A percentile compares a stretch with the other conserved stretches of the same genome.
Conservation (phyloP, 2,113 vertebrate species). For the Nothoprocta pentlandii region DNA sequence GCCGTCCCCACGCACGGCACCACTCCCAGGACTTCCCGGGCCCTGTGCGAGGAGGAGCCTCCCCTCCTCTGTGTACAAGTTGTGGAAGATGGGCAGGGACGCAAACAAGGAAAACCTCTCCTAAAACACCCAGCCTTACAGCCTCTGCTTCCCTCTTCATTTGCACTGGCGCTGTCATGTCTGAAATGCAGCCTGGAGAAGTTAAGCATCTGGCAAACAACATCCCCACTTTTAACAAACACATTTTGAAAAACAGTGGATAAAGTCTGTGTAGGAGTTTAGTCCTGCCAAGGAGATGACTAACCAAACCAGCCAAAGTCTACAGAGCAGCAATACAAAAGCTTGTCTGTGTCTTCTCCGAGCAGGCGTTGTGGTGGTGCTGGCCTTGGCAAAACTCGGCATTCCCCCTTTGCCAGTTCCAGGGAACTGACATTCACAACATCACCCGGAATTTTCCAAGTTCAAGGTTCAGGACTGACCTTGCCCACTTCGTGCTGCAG, state of each 20-base stretch:
- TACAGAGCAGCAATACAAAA: not conserved
- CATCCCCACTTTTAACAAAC: not conserved
- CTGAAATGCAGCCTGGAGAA: not conserved
- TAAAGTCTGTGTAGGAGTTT: not conserved
- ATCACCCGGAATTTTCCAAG: not conserved
- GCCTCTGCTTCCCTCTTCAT: not conserved
- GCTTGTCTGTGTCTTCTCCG: conserved; percentile 7
- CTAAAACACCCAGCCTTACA: not conserved
- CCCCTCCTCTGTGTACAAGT: not conserved
- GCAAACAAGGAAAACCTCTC: not conserved
- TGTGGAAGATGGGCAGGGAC: not conserved
- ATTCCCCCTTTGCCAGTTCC: not conserved
- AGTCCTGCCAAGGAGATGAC: conserved; percentile 35
- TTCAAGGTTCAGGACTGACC: not conserved
- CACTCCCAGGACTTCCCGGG: rapidly evolving
- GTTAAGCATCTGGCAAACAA: not conserved
- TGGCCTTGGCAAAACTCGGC: conserved; percentile 26
- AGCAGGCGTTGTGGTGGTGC: not conserved
- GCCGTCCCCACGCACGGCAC: not conserved
- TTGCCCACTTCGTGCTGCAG: not conserved
- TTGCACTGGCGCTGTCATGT: not conserved
- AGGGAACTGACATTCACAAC: not conserved
- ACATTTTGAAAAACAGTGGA: not conserved
- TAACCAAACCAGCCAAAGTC: not conserved
- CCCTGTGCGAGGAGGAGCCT: rapidly evolving